phyloP scores from a whole-genome alignment of 2,113 vertebrate species.

The Glaucomys volans region DNA sequence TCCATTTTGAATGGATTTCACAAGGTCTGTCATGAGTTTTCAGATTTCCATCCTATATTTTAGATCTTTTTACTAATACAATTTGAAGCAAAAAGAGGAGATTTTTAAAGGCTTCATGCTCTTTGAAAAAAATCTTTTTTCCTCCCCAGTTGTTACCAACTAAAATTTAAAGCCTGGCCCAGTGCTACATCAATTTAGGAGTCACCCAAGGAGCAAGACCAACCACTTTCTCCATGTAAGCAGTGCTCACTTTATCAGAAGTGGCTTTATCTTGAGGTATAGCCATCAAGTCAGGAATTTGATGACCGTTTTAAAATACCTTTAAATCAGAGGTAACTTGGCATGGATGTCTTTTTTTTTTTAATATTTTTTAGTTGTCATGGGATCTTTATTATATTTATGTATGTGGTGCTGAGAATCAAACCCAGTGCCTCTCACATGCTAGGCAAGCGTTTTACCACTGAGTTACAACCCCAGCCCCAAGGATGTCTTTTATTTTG shows the following conservation, averaged over 20 bases:
- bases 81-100: not conserved
- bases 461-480: too few relatives aligned
- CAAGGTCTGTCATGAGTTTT: constrained; percentile 18
- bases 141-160: not conserved
- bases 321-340: not conserved
- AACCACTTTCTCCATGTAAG: not conserved
- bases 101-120: constrained; percentile 23
- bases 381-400: too few relatives aligned
- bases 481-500: not conserved
- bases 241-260: not conserved
- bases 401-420: too few relatives aligned
- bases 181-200: not conserved
- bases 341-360: not conserved
- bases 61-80: constrained; percentile 19
- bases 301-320: not conserved
- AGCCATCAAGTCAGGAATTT: not conserved
- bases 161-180: not conserved
- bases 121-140: constrained; percentile 28
- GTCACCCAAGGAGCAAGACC: not conserved
- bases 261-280: not conserved
- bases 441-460: too few relatives aligned
- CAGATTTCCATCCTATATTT: not conserved
- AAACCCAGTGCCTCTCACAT: too few relatives aligned
- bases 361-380: too few relatives aligned
- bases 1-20: not conserved